Percentiles rank a stretch among this genome's conserved stretches.
phyloP scores from a whole-genome alignment of 1,140 invertebrate genomes.

The Macrobrachium nipponense region DNA sequence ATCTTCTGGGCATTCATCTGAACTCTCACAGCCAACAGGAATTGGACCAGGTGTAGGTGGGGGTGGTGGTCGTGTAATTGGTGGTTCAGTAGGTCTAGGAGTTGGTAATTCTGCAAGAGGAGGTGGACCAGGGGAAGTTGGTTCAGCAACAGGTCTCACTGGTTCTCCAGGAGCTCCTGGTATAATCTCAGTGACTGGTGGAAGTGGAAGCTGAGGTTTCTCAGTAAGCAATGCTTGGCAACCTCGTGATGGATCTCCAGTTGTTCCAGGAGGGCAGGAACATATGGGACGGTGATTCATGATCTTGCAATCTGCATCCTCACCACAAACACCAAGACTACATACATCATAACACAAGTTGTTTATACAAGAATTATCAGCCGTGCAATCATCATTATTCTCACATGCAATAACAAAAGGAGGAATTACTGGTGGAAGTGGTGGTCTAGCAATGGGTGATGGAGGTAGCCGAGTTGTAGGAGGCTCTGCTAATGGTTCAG shows the following conservation, averaged over 20 bases:
- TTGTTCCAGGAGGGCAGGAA: conserved; percentile 81
- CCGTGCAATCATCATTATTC: conserved; percentile 82
- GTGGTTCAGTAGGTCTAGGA: conserved; percentile 74
- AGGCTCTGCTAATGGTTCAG: conserved; percentile 7
- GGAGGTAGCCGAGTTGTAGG: background rate
- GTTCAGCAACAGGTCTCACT: conserved; percentile 77
- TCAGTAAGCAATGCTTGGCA: conserved; percentile 65
- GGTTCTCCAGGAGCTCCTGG: conserved; percentile 81
- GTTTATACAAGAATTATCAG: conserved; percentile 82
- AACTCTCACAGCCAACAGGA: conserved; percentile 68
- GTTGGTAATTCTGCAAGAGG: conserved; percentile 77
- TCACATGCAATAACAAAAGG: conserved; percentile 81
- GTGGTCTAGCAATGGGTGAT: conserved; percentile 68
- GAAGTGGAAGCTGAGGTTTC: conserved; percentile 71
- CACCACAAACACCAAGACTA: conserved; percentile 73
- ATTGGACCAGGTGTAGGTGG: conserved; percentile 83
- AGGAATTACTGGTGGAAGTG: conserved; percentile 75
- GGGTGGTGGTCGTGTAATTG: conserved; percentile 85
- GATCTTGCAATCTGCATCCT: conserved; percentile 84
- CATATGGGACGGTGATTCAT: conserved; percentile 84
- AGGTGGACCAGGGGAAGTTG: conserved; percentile 77
- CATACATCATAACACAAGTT: conserved; percentile 87
- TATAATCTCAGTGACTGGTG: conserved; percentile 67
- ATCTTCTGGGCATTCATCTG: conserved; percentile 65
- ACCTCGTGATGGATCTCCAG: conserved; percentile 62